Evolutionary conservation across 2,888 invertebrate species (phyloP).

Genomic region (Reticulitermes lucifugus): DNA sequence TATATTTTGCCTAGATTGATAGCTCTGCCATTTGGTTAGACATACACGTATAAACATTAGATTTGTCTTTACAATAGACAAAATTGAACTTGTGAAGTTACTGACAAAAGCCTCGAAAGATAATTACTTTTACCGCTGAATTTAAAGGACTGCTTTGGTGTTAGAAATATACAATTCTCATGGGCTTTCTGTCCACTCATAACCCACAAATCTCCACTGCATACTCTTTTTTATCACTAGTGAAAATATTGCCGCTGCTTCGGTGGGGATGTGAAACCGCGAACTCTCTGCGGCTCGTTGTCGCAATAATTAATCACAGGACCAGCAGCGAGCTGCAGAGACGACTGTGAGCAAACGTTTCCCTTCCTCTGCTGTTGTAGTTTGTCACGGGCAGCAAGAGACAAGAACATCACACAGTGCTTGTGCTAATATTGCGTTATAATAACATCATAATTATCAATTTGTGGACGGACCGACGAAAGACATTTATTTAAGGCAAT

Average conservation of each 20-base stretch:
- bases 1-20: too few relatives aligned
- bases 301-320: constrained; percentile 22
- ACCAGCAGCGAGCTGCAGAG: background rate
- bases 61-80: too few relatives aligned
- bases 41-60: too few relatives aligned
- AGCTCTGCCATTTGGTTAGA: too few relatives aligned
- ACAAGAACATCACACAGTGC: background rate
- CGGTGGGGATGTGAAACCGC: background rate
- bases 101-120: too few relatives aligned
- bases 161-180: background rate
- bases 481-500: too few relatives aligned
- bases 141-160: too few relatives aligned
- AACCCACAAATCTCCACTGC: background rate
- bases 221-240: background rate
- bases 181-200: background rate
- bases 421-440: too few relatives aligned
- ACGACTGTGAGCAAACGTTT: background rate
- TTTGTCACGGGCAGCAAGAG: background rate
- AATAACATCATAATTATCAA: too few relatives aligned
- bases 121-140: too few relatives aligned
- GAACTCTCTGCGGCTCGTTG: background rate
- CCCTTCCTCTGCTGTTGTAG: background rate
- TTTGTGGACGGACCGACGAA: too few relatives aligned
- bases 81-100: too few relatives aligned
- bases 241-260: background rate